A percentile compares a stretch with the other conserved stretches of the same genome.
Conservation (phyloP, 2,113 vertebrate genomes). For the Tragelaphus strepsiceros region DNA sequence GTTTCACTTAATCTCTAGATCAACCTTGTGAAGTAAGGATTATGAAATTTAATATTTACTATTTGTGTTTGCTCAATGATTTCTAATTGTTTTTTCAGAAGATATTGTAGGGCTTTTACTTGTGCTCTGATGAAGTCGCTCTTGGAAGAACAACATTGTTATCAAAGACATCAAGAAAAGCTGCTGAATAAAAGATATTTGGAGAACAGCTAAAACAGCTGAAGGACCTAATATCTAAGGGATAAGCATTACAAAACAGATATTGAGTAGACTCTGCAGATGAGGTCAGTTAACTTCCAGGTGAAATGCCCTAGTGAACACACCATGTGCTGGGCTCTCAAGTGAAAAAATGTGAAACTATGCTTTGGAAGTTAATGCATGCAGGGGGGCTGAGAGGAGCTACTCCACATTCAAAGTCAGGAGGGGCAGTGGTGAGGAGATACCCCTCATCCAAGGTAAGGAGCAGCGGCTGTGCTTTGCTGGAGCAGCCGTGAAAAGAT, state of each 20-base stretch:
- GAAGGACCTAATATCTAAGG: background rate
- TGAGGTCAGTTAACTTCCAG: background rate
- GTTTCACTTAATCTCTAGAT: background rate
- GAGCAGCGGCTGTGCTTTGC: too few relatives aligned
- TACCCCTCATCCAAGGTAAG: too few relatives aligned
- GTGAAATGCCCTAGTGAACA: background rate
- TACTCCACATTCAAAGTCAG: too few relatives aligned
- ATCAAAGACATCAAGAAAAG: background rate
- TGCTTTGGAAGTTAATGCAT: background rate
- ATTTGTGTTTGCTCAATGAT: background rate
- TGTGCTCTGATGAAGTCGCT: background rate
- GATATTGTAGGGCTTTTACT: background rate
- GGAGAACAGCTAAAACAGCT: background rate
- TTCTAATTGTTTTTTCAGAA: background rate
- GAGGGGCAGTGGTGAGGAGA: too few relatives aligned
- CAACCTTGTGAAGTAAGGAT: background rate
- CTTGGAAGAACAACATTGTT: background rate
- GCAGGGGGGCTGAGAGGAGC: too few relatives aligned
- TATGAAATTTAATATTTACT: background rate
- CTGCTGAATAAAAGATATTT: background rate
- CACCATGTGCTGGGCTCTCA: rapidly evolving
- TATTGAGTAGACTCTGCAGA: background rate
- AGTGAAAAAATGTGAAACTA: background rate
- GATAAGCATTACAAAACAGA: background rate
- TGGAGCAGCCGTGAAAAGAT: too few relatives aligned